phyloP scores from a whole-genome alignment of 1,140 invertebrate genomes.

The Papilio xuthus region DNA sequence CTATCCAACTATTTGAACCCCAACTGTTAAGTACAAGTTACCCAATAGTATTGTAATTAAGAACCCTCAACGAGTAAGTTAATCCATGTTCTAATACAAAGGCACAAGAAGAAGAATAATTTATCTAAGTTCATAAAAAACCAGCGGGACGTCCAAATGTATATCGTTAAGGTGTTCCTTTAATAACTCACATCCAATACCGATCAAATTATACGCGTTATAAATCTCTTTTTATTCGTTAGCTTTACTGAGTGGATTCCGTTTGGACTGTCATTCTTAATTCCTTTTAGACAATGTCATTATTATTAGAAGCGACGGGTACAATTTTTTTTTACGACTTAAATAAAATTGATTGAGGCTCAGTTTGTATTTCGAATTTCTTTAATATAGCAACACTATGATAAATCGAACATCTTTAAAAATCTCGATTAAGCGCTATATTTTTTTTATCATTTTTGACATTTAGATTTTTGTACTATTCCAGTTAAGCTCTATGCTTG shows the following conservation, averaged over 20 bases:
- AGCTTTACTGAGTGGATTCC: conserved; percentile 47
- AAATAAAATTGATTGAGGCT: conserved; percentile 15
- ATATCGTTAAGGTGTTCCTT: conserved; percentile 73
- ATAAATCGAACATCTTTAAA: no score
- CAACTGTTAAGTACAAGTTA: conserved; percentile 1
- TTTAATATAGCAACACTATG: background rate
- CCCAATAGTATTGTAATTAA: background rate
- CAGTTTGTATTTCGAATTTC: background rate
- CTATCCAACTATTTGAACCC: background rate
- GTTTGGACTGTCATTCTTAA: conserved; percentile 38
- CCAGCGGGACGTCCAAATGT: conserved; percentile 63
- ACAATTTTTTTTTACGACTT: background rate
- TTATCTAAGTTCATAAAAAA: conserved; percentile 72
- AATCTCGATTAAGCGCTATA: no score
- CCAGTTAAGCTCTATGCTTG: no score
- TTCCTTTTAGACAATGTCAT: conserved; percentile 21
- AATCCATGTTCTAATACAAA: conserved; percentile 51
- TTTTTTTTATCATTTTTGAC: no score
- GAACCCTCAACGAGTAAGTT: conserved; percentile 37
- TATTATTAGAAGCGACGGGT: conserved; percentile 2
- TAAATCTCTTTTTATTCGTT: conserved; percentile 66
- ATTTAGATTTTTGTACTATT: no score
- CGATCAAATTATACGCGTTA: conserved; percentile 71
- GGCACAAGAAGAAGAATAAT: conserved; percentile 60
- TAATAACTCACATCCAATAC: conserved; percentile 74